These are phyloP conservation scores for Crematogaster levior DNA, from an alignment of 2,888 invertebrate species.

Conservation along the genomic window DNA sequence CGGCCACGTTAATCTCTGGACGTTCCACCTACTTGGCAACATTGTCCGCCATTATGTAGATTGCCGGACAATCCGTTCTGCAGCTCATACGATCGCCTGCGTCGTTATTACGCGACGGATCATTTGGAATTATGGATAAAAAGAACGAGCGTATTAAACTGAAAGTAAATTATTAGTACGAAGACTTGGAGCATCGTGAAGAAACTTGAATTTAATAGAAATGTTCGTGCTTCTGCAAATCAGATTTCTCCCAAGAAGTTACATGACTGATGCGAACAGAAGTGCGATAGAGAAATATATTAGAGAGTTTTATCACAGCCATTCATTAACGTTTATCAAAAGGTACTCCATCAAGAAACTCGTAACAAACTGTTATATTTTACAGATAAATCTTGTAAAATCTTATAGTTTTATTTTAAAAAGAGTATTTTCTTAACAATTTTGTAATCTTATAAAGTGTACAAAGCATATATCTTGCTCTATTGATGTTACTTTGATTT, in stretches of 20 bases:
- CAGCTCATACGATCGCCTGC: conserved; percentile 29
- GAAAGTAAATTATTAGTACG: neutral
- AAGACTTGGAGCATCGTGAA: neutral
- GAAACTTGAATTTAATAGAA: conserved; percentile 25
- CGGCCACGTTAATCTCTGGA: conserved; percentile 46
- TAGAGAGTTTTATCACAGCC: neutral
- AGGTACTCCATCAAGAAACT: neutral
- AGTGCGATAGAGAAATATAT: neutral
- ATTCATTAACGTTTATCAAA: conserved; percentile 10
- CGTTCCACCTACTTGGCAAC: conserved; percentile 50
- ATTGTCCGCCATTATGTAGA: conserved; percentile 53
- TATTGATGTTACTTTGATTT: neutral
- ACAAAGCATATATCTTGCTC: neutral
- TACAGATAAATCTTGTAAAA: neutral
- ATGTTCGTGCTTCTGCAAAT: neutral
- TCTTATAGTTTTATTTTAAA: conserved; percentile 1
- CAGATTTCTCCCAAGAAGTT: conserved; percentile 3
- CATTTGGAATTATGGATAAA: neutral
- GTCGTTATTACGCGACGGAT: conserved; percentile 38
- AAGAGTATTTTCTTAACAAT: neutral
- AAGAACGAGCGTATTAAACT: neutral
- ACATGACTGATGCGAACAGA: neutral
- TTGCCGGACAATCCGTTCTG: conserved; percentile 55
- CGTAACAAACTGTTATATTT: neutral
- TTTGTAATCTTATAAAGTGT: neutral